Evolutionary conservation across 2,113 vertebrate genomes (phyloP), one percentile per base, ranked within the genome.

Genomic region (Morone saxatilis): DNA sequence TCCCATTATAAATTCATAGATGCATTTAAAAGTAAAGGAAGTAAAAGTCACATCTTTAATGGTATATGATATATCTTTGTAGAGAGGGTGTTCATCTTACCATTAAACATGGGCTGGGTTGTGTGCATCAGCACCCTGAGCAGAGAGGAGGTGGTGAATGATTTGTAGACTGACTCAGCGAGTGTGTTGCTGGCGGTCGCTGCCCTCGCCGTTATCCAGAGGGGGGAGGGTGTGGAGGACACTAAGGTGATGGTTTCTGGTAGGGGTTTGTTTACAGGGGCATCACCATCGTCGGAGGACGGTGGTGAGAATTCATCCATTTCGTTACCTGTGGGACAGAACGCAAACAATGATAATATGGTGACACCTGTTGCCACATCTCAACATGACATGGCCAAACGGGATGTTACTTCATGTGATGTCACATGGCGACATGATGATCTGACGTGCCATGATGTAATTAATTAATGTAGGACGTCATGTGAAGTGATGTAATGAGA

Each of bases 71-170:
- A 65, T 54, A 12, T 69, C 14, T 10, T 22, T 17, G 4, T 59
- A 10, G 50, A 41, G 17, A 7, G 17, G 50, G 48, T 12, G 25
- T 20, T 63, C 1, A 4, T 94, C 96, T 97, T 96, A 99, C 98
- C 97, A 86, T 96, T 98, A 93, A 95, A 97, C 79, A 97, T 88
- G 16, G 97, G 96, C 76, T 97, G 97, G 85, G 97, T 99, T 78
- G 98, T 98, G 89, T 97, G 96, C 87, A 93, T 95, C 86, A 96
- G 89, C 79, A 94, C 95, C 91, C 93, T 76, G 88, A 87, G 92
- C 88, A 94, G 86, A 80, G 96, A 94, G 0, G 93, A 88, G 88
- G 93, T 94, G 92, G 91, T 92, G 92, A 89, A 73, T 0, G 93
- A 83, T 71, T 89, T 92, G 57, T 86, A 91, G 50, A 86, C 84